Conservation (phyloP, 2,888 invertebrate species). For the Spicauda simplicius region DNA sequence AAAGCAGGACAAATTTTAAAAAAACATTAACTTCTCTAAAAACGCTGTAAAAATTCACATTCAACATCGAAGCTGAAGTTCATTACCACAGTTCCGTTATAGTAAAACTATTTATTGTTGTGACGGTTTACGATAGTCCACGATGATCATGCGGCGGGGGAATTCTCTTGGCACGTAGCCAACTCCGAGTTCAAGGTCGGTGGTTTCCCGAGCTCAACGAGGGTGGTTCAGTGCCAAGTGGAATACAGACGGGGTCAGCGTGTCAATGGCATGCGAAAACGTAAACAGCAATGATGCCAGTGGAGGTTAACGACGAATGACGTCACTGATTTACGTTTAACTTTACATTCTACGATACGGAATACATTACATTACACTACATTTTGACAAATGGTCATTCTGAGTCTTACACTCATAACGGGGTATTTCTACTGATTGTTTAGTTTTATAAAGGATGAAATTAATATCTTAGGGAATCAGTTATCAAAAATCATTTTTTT, state of each 20-base stretch:
- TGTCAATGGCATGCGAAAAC: conserved; percentile 1
- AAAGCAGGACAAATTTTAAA: too few relatives aligned
- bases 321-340: not conserved
- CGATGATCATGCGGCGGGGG: not conserved
- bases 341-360: too few relatives aligned
- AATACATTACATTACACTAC: too few relatives aligned
- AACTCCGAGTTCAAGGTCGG: conserved; percentile 1
- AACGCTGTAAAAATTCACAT: too few relatives aligned
- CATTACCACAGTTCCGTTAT: not conserved
- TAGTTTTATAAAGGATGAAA: too few relatives aligned
- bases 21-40: too few relatives aligned
- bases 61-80: too few relatives aligned
- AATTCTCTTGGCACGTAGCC: conserved; percentile 1
- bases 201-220: not conserved
- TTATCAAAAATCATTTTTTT: too few relatives aligned
- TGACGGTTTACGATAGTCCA: not conserved
- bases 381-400: too few relatives aligned
- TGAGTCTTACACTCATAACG: too few relatives aligned
- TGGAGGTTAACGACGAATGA: not conserved
- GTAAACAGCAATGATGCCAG: not conserved
- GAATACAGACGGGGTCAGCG: not conserved
- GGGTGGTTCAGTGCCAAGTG: not conserved
- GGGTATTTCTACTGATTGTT: too few relatives aligned
- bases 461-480: too few relatives aligned
- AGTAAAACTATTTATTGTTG: not conserved